These are phyloP conservation scores for Origma solitaria DNA, from an alignment of 2,113 vertebrate genomes.

Conservation along the genomic window DNA sequence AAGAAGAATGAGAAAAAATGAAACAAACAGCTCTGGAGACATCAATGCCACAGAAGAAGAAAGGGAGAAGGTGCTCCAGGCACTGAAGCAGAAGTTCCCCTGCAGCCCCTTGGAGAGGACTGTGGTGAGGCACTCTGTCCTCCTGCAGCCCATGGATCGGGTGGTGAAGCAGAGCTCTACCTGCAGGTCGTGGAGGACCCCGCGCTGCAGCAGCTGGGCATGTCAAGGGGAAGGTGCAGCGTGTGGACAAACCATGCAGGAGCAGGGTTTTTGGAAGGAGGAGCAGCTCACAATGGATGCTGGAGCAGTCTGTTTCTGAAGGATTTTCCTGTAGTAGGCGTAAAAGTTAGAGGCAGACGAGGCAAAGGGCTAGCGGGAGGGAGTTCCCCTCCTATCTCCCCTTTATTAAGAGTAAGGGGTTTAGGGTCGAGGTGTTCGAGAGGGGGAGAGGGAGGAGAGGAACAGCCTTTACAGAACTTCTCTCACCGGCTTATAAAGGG, in stretches of 20 bases:
- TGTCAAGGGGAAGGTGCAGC: neutral
- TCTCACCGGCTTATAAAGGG: too few species aligned
- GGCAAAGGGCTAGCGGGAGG: too few species aligned
- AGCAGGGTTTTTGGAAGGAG: neutral
- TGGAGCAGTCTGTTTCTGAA: neutral
- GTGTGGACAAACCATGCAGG: neutral
- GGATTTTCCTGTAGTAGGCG: too few species aligned
- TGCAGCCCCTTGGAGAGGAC: neutral
- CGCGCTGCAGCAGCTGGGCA: neutral
- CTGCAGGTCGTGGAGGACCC: neutral
- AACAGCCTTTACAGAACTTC: too few species aligned
- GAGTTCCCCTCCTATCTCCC: too few species aligned
- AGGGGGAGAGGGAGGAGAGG: too few species aligned
- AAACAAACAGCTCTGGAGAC: neutral
- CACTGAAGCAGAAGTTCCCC: neutral
- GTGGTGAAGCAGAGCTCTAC: neutral
- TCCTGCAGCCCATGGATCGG: accelerated
- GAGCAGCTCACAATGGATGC: neutral
- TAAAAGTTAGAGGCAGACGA: too few species aligned
- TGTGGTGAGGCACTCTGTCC: neutral
- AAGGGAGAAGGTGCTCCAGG: neutral
- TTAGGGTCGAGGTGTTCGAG: too few species aligned
- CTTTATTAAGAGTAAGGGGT: too few species aligned
- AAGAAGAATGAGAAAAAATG: neutral
- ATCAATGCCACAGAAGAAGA: neutral